These are phyloP conservation scores for Nymphalis polychloros DNA, from an alignment of 2,888 invertebrate species.

Conservation along the genomic window DNA sequence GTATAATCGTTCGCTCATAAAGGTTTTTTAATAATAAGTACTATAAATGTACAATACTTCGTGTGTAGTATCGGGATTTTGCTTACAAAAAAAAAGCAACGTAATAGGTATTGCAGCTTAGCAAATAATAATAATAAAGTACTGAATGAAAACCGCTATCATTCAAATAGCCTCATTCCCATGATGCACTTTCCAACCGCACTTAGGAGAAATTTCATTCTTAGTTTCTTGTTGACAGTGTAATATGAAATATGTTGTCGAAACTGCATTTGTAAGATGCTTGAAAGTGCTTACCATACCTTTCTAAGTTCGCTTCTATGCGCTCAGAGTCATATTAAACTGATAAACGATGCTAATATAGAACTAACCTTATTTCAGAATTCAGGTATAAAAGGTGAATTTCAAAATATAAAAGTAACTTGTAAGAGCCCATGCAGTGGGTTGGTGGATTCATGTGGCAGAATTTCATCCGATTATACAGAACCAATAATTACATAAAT, in stretches of 20 bases:
- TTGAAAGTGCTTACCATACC: constrained; percentile 12
- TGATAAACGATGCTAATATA: constrained; percentile 18
- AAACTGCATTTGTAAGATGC: constrained; percentile 20
- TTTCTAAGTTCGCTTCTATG: constrained; percentile 11
- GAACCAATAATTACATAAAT: too few species aligned
- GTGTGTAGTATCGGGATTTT: too few species aligned
- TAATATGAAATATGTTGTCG: constrained; percentile 32
- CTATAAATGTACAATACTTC: too few species aligned
- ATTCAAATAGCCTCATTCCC: constrained; percentile 28
- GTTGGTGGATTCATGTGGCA: too few species aligned
- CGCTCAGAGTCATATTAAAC: constrained; percentile 16
- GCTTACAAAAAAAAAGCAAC: too few species aligned
- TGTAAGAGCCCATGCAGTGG: too few species aligned
- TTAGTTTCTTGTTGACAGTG: constrained; percentile 34
- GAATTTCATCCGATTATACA: too few species aligned
- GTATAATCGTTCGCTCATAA: too few species aligned
- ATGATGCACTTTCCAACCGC: constrained; percentile 29
- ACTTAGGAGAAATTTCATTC: constrained; percentile 33
- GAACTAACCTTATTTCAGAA: background rate
- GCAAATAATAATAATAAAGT: constrained; percentile 4
- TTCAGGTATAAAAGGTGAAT: background rate
- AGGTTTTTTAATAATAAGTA: too few species aligned
- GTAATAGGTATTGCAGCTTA: too few species aligned
- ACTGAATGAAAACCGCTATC: constrained; percentile 16
- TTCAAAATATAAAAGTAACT: too few species aligned